Conservation (phyloP, 2,113 vertebrate genomes). For the Dasyurus viverrinus region DNA sequence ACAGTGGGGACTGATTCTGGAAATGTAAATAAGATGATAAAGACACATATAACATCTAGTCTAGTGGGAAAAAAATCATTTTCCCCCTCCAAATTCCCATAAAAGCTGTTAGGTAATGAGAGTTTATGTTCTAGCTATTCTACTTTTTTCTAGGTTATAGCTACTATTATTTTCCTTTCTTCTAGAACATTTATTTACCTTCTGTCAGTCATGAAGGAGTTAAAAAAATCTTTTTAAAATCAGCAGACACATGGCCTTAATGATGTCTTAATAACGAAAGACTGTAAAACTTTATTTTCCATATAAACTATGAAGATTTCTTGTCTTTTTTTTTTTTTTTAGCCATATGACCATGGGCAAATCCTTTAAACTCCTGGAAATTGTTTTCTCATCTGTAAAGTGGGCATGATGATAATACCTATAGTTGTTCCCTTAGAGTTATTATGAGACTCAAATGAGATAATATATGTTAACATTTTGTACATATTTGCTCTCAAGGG, state of each 20-base stretch:
- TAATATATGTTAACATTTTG: not conserved
- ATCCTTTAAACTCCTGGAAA: not conserved
- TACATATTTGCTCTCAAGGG: not conserved
- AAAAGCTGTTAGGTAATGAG: not conserved
- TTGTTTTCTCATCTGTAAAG: not conserved
- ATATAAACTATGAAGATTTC: slow-evolving; percentile 1
- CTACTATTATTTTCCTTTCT: not conserved
- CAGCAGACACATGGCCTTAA: not conserved
- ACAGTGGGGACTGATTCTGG: not conserved
- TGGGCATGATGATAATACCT: not conserved
- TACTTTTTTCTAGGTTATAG: not conserved
- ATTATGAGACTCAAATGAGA: not conserved
- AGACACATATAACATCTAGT: not conserved
- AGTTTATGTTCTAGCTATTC: not conserved
- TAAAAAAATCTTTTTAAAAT: slow-evolving; percentile 24
- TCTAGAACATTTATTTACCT: slow-evolving; percentile 19
- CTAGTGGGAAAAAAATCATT: not conserved
- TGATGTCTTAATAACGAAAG: slow-evolving; percentile 19
- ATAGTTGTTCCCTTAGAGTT: not conserved
- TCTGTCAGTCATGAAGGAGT: not conserved
- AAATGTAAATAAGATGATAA: slow-evolving; percentile 3
- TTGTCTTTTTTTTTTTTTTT: not conserved
- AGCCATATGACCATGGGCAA: not conserved
- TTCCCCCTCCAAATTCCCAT: slow-evolving; percentile 11
- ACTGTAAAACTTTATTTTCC: slow-evolving; percentile 8